phyloP scores from a whole-genome alignment of 2,888 invertebrate genomes.

The Cosmopolites sordidus region DNA sequence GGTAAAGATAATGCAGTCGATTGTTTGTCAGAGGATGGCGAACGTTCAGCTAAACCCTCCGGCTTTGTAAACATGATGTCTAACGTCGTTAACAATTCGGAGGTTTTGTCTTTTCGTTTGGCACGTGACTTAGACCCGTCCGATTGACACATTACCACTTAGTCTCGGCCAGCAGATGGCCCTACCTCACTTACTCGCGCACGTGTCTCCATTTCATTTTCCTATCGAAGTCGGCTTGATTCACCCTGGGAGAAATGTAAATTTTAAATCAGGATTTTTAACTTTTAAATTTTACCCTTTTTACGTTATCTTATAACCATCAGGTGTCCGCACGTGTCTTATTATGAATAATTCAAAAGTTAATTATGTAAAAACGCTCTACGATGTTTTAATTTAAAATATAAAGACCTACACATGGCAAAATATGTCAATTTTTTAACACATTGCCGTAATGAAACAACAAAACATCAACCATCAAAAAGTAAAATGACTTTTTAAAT shows the following conservation, averaged over 20 bases:
- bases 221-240: constrained; percentile 7
- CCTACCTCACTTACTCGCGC: constrained; percentile 19
- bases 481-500: no score
- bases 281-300: constrained; percentile 13
- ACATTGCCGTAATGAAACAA: no score
- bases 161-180: constrained; percentile 23
- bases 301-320: constrained; percentile 6
- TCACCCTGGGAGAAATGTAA: constrained; percentile 2
- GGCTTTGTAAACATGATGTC: constrained; percentile 24
- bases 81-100: constrained; percentile 25
- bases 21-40: constrained; percentile 4
- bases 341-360: no score
- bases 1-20: constrained; percentile 44
- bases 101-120: constrained; percentile 24
- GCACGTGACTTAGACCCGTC: constrained; percentile 20
- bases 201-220: constrained; percentile 24
- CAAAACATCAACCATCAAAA: no score
- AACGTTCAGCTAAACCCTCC: constrained; percentile 1
- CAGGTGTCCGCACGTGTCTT: constrained; percentile 12
- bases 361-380: no score
- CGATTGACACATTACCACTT: constrained; percentile 27
- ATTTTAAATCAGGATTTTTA: constrained; percentile 19
- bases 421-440: no score
- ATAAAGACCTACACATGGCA: no score
- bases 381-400: no score